A percentile compares a stretch with the other conserved stretches of the same genome.
Evolutionary conservation across 2,113 vertebrate genomes (phyloP).

Genomic region (Sus scrofa): DNA sequence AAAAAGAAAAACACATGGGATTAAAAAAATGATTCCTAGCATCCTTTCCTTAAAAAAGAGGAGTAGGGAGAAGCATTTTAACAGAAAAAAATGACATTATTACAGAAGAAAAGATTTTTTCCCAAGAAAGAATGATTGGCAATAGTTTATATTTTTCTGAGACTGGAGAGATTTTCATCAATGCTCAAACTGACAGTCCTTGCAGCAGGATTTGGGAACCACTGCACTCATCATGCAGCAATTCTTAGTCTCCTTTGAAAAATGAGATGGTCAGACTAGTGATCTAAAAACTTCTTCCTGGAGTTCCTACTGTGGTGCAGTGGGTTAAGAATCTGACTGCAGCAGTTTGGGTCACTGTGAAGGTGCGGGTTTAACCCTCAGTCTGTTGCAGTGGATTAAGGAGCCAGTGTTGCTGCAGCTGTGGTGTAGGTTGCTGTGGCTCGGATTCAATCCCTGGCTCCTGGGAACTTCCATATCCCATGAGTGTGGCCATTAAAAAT

Average conservation of each 20-base stretch:
- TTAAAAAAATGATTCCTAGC: not conserved
- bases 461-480: no score
- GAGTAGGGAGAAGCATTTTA: not conserved
- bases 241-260: constrained; percentile 35
- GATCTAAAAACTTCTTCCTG: not conserved
- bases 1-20: not conserved
- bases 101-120: not conserved
- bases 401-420: no score
- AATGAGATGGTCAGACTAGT: not conserved
- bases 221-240: not conserved
- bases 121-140: not conserved
- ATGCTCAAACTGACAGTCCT: not conserved
- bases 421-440: no score
- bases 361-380: no score
- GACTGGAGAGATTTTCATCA: not conserved
- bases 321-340: no score
- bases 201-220: not conserved
- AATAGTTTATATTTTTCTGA: constrained; percentile 36
- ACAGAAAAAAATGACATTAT: not conserved
- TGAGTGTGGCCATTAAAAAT: no score
- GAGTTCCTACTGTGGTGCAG: no score
- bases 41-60: not conserved
- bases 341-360: no score
- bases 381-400: no score
- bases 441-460: no score